Percentiles rank a stretch among this genome's conserved stretches.
phyloP scores from a whole-genome alignment of 2,797 vertebrate genomes.

The Poliocrania exsul region DNA sequence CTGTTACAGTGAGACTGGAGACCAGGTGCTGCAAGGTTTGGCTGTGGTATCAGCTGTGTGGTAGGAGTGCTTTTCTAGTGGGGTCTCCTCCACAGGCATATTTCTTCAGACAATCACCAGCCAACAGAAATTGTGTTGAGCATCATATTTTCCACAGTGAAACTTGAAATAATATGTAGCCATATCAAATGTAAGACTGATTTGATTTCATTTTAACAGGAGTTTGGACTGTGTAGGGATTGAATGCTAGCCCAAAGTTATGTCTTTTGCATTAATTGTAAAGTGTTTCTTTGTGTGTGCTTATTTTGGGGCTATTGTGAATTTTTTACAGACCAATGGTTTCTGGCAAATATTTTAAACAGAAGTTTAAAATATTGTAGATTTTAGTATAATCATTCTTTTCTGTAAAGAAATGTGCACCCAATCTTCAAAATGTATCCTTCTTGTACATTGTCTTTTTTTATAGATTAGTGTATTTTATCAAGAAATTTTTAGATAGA shows the following conservation, averaged over 20 bases:
- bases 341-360: conserved; percentile 48
- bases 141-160: not conserved
- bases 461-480: not conserved
- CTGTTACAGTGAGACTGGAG: not conserved
- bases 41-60: not conserved
- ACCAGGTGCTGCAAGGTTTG: not conserved
- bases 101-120: not conserved
- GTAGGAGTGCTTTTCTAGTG: not conserved
- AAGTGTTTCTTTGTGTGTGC: not conserved
- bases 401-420: not conserved
- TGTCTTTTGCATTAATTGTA: conserved; percentile 6
- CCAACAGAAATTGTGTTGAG: not conserved
- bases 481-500: not conserved
- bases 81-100: not conserved
- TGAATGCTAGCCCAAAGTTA: conserved; percentile 10
- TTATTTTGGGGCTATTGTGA: conserved; percentile 7
- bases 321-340: not conserved
- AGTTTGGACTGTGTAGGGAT: conserved; percentile 52
- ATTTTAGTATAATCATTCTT: not conserved
- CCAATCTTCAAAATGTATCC: not conserved
- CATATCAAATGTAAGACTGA: conserved; percentile 1
- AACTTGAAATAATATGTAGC: not conserved
- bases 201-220: conserved; percentile 53
- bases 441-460: not conserved
- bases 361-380: conserved; percentile 23